Conservation (phyloP, 2,888 invertebrate genomes). For the Itoplectis maculator region DNA sequence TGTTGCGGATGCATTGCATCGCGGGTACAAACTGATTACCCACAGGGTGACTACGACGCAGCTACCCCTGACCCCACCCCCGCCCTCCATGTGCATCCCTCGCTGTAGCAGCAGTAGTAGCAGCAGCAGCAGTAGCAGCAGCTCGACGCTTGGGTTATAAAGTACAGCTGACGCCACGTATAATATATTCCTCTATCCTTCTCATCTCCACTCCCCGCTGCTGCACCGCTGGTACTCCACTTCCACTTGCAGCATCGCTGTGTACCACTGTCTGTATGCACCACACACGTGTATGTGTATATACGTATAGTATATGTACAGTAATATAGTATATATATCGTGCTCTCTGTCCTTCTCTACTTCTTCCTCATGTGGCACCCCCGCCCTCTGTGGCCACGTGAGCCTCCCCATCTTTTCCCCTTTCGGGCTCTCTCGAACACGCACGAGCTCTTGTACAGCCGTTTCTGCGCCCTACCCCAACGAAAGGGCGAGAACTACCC, state of each 20-base stretch:
- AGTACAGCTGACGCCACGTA: conserved; percentile 81
- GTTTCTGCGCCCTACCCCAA: conserved; percentile 58
- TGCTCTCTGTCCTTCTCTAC: conserved; percentile 20
- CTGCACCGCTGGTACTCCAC: conserved; percentile 44
- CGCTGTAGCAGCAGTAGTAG: conserved; percentile 27
- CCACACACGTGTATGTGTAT: conserved; percentile 3
- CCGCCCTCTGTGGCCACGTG: conserved; percentile 43
- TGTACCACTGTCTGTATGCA: conserved; percentile 24
- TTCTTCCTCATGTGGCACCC: conserved; percentile 38
- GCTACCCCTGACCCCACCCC: conserved; percentile 30
- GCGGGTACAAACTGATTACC: conserved; percentile 78
- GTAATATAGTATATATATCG: conserved; percentile 4
- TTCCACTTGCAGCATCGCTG: conserved; percentile 60
- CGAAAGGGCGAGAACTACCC: conserved; percentile 27
- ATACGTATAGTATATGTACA: neutral
- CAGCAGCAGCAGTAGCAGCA: conserved; percentile 46
- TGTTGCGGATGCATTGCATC: conserved; percentile 76
- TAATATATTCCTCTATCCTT: conserved; percentile 76
- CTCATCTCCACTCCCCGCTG: conserved; percentile 66
- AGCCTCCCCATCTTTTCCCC: conserved; percentile 57
- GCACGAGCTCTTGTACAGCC: conserved; percentile 72
- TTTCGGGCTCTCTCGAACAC: conserved; percentile 72
- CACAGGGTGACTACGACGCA: conserved; percentile 73
- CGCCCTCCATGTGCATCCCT: conserved; percentile 16
- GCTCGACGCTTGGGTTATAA: conserved; percentile 80